Percentiles rank a stretch among this genome's conserved stretches.
Evolutionary conservation across 2,797 vertebrate species (phyloP).

Genomic region (Anableps anableps): DNA sequence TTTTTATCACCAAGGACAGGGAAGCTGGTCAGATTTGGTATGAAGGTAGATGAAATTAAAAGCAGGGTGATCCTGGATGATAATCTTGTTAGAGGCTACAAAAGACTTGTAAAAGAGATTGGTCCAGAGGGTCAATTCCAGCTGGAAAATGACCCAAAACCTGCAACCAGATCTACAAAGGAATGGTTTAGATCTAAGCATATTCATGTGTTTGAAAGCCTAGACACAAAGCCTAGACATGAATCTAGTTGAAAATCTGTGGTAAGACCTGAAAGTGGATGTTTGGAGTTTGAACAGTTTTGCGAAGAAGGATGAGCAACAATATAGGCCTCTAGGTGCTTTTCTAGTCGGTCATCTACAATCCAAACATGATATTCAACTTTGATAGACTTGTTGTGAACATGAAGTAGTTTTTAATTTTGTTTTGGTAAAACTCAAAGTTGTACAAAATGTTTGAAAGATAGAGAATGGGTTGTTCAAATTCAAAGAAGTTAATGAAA

Average conservation of each 20-base stretch:
- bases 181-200: not conserved
- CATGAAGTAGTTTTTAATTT: not conserved
- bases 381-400: not conserved
- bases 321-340: not conserved
- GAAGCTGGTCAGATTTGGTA: too few species aligned
- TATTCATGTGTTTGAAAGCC: too few species aligned
- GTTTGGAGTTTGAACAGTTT: not conserved
- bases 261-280: not conserved
- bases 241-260: not conserved
- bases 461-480: not conserved
- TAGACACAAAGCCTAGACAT: not conserved
- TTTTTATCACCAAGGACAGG: too few species aligned
- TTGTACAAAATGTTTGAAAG: not conserved
- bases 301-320: not conserved
- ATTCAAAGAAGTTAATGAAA: not conserved
- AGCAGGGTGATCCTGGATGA: too few species aligned
- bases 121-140: not conserved
- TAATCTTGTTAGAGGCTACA: too few species aligned
- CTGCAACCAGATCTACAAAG: not conserved
- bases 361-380: not conserved
- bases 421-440: not conserved
- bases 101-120: too few species aligned
- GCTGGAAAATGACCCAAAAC: not conserved
- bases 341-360: not conserved
- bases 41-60: too few species aligned